Conservation (phyloP, 2,113 vertebrate species). For the Chaetodon auriga region DNA sequence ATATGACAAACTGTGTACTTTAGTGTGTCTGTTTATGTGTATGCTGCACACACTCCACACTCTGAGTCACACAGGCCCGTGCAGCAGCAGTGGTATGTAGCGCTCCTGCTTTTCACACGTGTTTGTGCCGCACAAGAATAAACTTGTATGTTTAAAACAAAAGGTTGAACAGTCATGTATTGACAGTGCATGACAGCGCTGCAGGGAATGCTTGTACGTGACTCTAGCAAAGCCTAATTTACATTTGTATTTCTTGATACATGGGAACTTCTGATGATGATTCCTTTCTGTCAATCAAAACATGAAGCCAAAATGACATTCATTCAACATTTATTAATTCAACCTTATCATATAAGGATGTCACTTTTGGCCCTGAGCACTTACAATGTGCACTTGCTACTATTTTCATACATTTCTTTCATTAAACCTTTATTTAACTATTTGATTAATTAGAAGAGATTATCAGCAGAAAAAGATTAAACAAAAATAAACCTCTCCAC, state of each 20-base stretch:
- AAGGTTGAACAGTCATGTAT: slow-evolving; percentile 29
- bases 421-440: background rate
- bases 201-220: slow-evolving; percentile 59
- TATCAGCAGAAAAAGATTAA: background rate
- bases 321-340: too few relatives aligned
- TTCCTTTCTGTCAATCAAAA: slow-evolving; percentile 61
- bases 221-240: slow-evolving; percentile 37
- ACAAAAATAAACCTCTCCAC: background rate
- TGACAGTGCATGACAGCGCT: slow-evolving; percentile 20
- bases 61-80: background rate
- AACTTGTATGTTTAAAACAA: slow-evolving; percentile 62
- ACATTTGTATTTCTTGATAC: slow-evolving; percentile 19
- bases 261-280: slow-evolving; percentile 61
- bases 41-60: background rate
- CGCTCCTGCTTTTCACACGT: slow-evolving; percentile 26
- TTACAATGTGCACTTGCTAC: background rate
- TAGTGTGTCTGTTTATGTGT: background rate
- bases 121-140: slow-evolving; percentile 55
- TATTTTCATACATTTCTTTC: too few relatives aligned
- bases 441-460: background rate
- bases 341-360: background rate
- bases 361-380: background rate
- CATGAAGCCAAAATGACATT: background rate
- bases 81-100: slow-evolving; percentile 33
- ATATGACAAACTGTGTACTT: slow-evolving; percentile 1